Evolutionary conservation across 2,888 invertebrate species (phyloP).

Genomic region (Drosophila setosimentum): DNA sequence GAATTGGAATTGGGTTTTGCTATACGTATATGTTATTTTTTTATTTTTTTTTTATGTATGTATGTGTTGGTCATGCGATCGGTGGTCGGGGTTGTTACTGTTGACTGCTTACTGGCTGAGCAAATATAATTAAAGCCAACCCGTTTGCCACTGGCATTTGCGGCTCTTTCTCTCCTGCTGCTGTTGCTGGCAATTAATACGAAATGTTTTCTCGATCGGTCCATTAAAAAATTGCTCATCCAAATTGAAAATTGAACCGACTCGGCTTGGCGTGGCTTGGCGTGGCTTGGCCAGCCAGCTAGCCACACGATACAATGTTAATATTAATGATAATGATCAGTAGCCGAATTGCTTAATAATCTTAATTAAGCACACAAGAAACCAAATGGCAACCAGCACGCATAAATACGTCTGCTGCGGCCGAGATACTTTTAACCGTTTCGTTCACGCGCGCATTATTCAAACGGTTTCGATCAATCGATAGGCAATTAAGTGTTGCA

Average conservation of each 20-base stretch:
- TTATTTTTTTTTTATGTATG: no score
- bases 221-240: slow-evolving; percentile 72
- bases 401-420: not conserved
- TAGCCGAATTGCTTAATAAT: slow-evolving; percentile 69
- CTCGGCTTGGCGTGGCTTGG: not conserved
- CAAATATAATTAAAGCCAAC: slow-evolving; percentile 79
- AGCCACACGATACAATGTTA: not conserved
- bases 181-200: slow-evolving; percentile 64
- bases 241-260: slow-evolving; percentile 61
- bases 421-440: slow-evolving; percentile 12
- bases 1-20: slow-evolving; percentile 32
- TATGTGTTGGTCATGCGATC: slow-evolving; percentile 28
- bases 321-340: slow-evolving; percentile 33
- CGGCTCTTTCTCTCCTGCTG: not conserved
- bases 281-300: not conserved
- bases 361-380: slow-evolving; percentile 6
- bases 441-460: slow-evolving; percentile 1
- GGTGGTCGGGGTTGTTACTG: slow-evolving; percentile 2
- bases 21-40: slow-evolving; percentile 1
- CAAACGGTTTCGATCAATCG: slow-evolving; percentile 36
- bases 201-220: slow-evolving; percentile 50
- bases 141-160: slow-evolving; percentile 51
- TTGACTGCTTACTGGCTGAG: slow-evolving; percentile 33
- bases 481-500: slow-evolving; percentile 48
- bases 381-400: not conserved